A percentile compares a stretch with the other conserved stretches of the same genome.
Evolutionary conservation across 2,888 invertebrate species (phyloP).

Genomic region (Stegophylla sp.): DNA sequence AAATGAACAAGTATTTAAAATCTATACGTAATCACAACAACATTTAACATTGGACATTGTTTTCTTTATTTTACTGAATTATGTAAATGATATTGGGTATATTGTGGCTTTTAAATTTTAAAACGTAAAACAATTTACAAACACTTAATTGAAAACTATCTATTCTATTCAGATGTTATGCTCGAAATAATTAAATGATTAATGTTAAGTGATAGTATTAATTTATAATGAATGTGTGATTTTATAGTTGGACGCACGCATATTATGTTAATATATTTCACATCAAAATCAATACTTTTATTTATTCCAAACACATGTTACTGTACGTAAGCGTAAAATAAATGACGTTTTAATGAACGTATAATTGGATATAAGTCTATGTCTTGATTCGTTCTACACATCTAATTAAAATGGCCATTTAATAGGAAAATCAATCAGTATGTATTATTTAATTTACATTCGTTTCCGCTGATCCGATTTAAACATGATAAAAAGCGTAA

Average conservation of each 20-base stretch:
- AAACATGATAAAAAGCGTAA: not conserved
- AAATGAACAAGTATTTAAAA: no score
- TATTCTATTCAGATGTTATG: no score
- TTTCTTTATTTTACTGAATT: no score
- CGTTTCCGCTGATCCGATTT: not conserved
- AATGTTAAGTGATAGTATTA: no score
- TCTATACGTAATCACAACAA: no score
- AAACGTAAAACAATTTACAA: no score
- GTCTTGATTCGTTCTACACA: not conserved
- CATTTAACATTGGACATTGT: no score
- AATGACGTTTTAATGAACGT: not conserved
- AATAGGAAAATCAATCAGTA: not conserved
- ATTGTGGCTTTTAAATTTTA: no score
- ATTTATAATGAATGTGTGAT: not conserved
- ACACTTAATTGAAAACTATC: no score
- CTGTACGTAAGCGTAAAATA: not conserved
- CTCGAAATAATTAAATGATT: no score
- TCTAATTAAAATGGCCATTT: slow-evolving; percentile 6
- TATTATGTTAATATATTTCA: no score
- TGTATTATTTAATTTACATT: slow-evolving; percentile 16
- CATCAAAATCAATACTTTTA: not conserved
- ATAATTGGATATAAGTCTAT: not conserved
- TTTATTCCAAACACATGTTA: not conserved
- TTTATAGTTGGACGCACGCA: not conserved
- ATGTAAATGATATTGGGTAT: no score